A percentile compares a stretch with the other conserved stretches of the same genome.
Evolutionary conservation across 1,140 invertebrate genomes (phyloP).

Genomic region (Acromyrmex charruanus): DNA sequence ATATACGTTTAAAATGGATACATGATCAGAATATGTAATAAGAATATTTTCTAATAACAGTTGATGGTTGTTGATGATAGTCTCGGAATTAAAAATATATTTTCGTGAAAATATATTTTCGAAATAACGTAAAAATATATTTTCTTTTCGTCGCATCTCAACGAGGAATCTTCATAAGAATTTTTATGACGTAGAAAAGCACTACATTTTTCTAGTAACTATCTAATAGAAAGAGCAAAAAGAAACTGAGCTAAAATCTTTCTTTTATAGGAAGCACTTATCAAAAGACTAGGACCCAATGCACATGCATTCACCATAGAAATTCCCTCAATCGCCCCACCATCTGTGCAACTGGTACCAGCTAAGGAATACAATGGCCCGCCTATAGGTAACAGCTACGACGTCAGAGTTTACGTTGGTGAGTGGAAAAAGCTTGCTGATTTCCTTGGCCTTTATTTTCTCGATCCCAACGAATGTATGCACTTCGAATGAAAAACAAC

Average conservation of each 20-base stretch:
- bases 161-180: not conserved
- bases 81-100: not conserved
- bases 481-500: constrained; percentile 2
- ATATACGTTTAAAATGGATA: not conserved
- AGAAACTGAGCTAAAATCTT: not conserved
- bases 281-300: constrained; percentile 92
- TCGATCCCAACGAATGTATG: not conserved
- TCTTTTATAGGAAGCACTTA: constrained; percentile 91
- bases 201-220: not conserved
- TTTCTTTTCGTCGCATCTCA: not conserved
- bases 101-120: too few relatives aligned
- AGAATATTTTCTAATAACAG: not conserved
- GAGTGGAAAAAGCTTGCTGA: constrained; percentile 79
- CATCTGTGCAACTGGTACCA: constrained; percentile 95
- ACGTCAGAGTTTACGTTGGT: constrained; percentile 92
- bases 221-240: not conserved
- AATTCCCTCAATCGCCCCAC: constrained; percentile 93
- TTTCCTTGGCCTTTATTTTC: not conserved
- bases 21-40: not conserved
- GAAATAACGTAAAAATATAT: not conserved
- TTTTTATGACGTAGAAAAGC: not conserved
- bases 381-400: constrained; percentile 96
- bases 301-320: constrained; percentile 94
- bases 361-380: constrained; percentile 96
- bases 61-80: not conserved